Percentiles rank a stretch among this genome's conserved stretches.
These are phyloP conservation scores for Leptobrachium ailaonicum DNA, from an alignment of 2,113 vertebrate species.

Conservation along the genomic window DNA sequence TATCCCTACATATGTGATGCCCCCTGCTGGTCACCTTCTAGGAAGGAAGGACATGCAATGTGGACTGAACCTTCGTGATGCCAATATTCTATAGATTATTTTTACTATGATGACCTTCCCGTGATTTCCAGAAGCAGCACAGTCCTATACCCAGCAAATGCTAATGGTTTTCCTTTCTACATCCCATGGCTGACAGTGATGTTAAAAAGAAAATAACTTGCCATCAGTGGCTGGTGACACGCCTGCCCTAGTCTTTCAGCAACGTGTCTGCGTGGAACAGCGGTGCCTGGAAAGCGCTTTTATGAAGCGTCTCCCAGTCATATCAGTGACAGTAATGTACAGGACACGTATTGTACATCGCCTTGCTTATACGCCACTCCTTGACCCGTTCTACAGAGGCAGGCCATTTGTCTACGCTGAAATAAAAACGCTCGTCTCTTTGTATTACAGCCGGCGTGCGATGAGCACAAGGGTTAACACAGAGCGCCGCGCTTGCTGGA, in stretches of 20 bases:
- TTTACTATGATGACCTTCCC: neutral
- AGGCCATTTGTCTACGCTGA: neutral
- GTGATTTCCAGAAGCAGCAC: too few species aligned
- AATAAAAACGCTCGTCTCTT: neutral
- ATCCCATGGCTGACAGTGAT: neutral
- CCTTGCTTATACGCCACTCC: neutral
- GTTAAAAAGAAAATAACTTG: neutral
- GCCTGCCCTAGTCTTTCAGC: neutral
- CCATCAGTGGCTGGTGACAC: neutral
- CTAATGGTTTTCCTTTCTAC: neutral
- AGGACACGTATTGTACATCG: neutral
- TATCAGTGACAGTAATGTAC: too few species aligned
- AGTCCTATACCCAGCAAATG: neutral
- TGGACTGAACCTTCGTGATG: too few species aligned
- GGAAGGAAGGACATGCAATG: too few species aligned
- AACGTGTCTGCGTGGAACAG: too few species aligned
- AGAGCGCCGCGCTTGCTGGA: slow-evolving; percentile 27
- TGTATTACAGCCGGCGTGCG: neutral
- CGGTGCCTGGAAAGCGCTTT: too few species aligned
- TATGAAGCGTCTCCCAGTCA: too few species aligned
- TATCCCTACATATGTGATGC: too few species aligned
- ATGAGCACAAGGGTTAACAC: slow-evolving; percentile 13
- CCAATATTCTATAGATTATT: neutral
- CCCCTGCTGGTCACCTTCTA: too few species aligned
- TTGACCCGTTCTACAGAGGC: neutral